Base-by-base conservation (phyloP, 1,140 invertebrate species). In the Anoplolepis gracilipes region DNA sequence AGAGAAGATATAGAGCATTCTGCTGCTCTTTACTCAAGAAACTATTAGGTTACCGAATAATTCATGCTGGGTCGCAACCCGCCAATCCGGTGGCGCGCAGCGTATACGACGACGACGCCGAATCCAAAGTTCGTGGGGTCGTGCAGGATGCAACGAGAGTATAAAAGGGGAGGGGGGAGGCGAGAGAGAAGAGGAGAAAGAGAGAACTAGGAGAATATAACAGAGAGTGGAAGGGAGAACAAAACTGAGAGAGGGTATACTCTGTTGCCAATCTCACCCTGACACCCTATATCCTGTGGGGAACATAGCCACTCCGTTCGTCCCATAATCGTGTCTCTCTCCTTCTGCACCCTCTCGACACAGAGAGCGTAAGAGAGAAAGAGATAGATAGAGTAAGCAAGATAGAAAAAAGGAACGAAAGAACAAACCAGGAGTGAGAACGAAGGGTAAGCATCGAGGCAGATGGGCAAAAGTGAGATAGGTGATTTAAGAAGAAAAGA, bases 11-110 rank as follows among this genome's bases (percentile, higher is more conserved):
- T 87, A 75, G 46, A 49, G 55, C 87, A 85, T 86, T 88, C 87
- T 85, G 84, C 70, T 87, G 86, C 86, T 91, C 88, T 89, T 90
- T 91, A 86, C 86, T 87, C 76, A 87, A 87, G 79, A 90, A 92
- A 89, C 90, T 92, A 88, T 91, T 90, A 90, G 88, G 79, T 88
- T 88, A 81, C 69, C 82, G 89, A 91, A 92, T 92, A 90, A 92
- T 91, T 88, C 90, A 90, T 92, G 88, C 77, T 84, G 87, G 87
- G 85, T 89, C 81, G 81, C 84, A 88, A 82, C 85, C 86, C 84
- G 77, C 85, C 90, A 91, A 91, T 90, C 85, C 85, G 85, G 81
- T 90, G 61, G 81, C 82, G 88, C 77, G 88, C 49, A 85, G 28
- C 49, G 64, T 75, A 65, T 64, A 90, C 81, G 70, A 87, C 67